Evolutionary conservation across 2,113 vertebrate species (phyloP).

Genomic region (Pachyramphus minor): DNA sequence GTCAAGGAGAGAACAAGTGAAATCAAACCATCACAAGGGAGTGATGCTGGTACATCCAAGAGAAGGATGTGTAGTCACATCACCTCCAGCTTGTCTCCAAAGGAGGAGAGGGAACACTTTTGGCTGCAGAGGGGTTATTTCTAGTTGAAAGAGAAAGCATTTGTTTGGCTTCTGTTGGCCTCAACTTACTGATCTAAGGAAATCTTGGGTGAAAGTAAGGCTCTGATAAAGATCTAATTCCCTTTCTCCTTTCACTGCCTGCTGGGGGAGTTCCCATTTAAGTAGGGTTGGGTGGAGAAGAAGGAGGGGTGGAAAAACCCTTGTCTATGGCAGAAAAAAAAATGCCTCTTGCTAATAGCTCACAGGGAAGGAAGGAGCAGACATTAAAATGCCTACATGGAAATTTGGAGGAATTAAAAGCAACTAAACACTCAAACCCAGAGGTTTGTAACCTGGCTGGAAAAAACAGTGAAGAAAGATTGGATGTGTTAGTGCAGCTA

Average conservation of each 20-base stretch:
- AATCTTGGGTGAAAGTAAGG: constrained; percentile 3
- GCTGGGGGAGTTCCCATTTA: background rate
- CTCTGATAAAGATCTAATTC: constrained; percentile 16
- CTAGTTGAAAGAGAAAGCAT: background rate
- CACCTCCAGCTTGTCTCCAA: background rate
- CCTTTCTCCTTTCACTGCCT: background rate
- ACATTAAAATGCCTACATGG: background rate
- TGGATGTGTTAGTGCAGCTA: background rate
- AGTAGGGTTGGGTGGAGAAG: background rate
- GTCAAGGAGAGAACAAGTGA: background rate
- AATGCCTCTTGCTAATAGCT: background rate
- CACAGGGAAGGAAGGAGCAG: background rate
- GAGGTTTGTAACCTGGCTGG: background rate
- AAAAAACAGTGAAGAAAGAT: background rate
- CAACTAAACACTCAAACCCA: background rate
- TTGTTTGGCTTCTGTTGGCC: background rate
- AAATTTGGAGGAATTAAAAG: background rate
- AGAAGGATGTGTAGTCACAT: background rate
- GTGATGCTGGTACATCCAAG: rapidly evolving
- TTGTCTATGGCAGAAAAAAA: background rate
- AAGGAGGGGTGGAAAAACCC: background rate
- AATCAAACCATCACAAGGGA: background rate
- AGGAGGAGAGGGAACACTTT: background rate
- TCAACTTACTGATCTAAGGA: background rate
- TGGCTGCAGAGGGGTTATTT: background rate